Conservation (phyloP, 1,140 invertebrate genomes). For the Stegodyphus mimosarum region DNA sequence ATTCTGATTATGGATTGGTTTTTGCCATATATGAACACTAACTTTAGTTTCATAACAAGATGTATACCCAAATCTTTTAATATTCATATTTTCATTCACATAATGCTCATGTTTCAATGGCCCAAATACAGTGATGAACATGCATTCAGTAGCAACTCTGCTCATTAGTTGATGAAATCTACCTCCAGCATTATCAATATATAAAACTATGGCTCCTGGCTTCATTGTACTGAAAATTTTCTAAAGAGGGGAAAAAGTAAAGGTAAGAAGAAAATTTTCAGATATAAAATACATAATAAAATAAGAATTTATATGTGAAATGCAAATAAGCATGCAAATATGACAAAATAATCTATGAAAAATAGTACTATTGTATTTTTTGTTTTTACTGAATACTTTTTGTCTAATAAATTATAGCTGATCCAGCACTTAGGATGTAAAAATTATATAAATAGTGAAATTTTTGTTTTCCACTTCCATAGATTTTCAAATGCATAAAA, state of each 20-base stretch:
- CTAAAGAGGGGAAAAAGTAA: background rate
- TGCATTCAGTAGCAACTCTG: background rate
- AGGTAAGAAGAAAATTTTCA: no score
- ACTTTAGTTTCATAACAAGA: conserved; percentile 1
- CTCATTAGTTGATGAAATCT: conserved; percentile 2
- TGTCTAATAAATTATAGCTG: no score
- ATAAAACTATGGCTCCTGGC: conserved; percentile 4
- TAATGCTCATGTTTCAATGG: background rate
- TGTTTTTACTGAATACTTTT: no score
- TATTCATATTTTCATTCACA: background rate
- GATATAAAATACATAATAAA: no score
- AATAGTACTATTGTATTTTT: no score
- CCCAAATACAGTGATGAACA: background rate
- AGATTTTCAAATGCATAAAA: no score
- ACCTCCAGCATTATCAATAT: conserved; percentile 31
- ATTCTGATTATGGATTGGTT: background rate
- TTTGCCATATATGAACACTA: conserved; percentile 10
- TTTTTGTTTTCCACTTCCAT: no score
- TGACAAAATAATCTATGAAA: no score
- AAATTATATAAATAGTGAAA: no score
- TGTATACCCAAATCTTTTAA: background rate
- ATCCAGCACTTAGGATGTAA: no score
- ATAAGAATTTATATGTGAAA: no score
- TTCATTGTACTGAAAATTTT: conserved; percentile 6
- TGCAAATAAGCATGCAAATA: no score